Evolutionary conservation across 2,113 vertebrate species (phyloP).

Genomic region (Amphilophus citrinellus): DNA sequence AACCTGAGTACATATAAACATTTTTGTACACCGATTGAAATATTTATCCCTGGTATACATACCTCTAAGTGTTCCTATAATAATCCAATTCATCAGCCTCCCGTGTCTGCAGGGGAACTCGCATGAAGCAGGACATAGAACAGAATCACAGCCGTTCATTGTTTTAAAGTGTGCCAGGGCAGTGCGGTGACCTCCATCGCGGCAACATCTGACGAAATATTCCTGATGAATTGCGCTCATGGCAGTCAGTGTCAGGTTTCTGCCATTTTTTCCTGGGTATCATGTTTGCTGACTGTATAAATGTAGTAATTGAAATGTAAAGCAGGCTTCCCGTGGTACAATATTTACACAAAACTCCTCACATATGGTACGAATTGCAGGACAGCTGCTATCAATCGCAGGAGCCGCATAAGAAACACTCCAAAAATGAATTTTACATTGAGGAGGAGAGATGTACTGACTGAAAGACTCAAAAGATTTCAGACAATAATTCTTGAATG

Average conservation of each 20-base stretch:
- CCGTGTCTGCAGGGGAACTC: slow-evolving; percentile 15
- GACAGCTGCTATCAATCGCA: slow-evolving; percentile 77
- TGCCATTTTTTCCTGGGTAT: slow-evolving; percentile 60
- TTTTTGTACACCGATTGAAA: slow-evolving; percentile 20
- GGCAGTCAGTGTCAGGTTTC: slow-evolving; percentile 62
- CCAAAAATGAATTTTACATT: slow-evolving; percentile 77
- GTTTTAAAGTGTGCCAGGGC: slow-evolving; percentile 50
- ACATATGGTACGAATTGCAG: slow-evolving; percentile 75
- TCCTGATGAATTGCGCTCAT: slow-evolving; percentile 59
- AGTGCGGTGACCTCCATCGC: slow-evolving; percentile 31
- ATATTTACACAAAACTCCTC: slow-evolving; percentile 76
- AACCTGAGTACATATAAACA: slow-evolving; percentile 19
- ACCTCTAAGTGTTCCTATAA: slow-evolving; percentile 2
- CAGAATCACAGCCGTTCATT: not conserved
- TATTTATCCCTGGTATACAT: slow-evolving; percentile 36
- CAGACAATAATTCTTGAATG: slow-evolving; percentile 25
- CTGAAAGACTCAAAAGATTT: slow-evolving; percentile 48
- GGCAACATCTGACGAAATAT: slow-evolving; percentile 43
- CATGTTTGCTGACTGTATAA: slow-evolving; percentile 73
- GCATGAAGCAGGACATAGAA: slow-evolving; percentile 33
- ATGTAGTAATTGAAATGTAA: slow-evolving; percentile 78
- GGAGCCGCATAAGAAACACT: slow-evolving; percentile 63
- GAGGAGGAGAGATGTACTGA: slow-evolving; percentile 61
- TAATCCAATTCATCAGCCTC: slow-evolving; percentile 42
- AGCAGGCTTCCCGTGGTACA: slow-evolving; percentile 72